Base-by-base conservation (phyloP, 2,888 invertebrate genomes). In the Diloba caeruleocephala region DNA sequence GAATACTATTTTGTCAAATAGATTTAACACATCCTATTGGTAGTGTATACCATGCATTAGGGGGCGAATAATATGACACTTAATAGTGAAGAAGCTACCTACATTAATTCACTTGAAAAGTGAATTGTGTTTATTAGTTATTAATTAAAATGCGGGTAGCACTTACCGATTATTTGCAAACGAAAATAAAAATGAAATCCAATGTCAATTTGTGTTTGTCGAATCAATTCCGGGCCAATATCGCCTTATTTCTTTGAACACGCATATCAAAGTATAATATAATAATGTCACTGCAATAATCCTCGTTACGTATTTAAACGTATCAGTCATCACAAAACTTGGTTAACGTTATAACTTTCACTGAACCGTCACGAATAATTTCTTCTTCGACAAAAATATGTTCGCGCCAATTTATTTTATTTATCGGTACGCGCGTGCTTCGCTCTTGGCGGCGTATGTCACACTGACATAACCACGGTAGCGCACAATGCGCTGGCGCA, bases 401-500 rank as follows among this genome's bases (percentile, higher is more conserved):
- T 70, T 71, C 70, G 82, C 86, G 87, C 81, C 79, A 79, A 79
- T 51, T 66, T 64, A 12, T 57, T 51, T 51, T 66, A 17, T 58
- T 51, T 51, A 31, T 66, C 48, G 38, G 61, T 50, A 55, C 52
- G 50, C 44, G 69, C 88, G 81, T 79, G 72, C 74, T 49, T 55
- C 56, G 48, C 45, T 64, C 12, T 25, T 71, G 52, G 51, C 55
- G 71, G 73, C 70, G 68, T 70, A 62, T 85, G 81, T 84, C 81
- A 83, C 67, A 89, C 90, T 89, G 83, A 76, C 76, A 78, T 79
- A 79, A 79, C 75, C 75, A 75, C 82, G 79, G 85, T 84, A 82
- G 79, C 81, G 76, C 84, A 85, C 81, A 86, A 87, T 89, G 90
- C 90, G 87, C 84, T 63, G 57, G 82, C 90, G 90, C 90, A 80